Evolutionary conservation across 2,113 vertebrate genomes (phyloP).

Genomic region (Nanorana parkeri): DNA sequence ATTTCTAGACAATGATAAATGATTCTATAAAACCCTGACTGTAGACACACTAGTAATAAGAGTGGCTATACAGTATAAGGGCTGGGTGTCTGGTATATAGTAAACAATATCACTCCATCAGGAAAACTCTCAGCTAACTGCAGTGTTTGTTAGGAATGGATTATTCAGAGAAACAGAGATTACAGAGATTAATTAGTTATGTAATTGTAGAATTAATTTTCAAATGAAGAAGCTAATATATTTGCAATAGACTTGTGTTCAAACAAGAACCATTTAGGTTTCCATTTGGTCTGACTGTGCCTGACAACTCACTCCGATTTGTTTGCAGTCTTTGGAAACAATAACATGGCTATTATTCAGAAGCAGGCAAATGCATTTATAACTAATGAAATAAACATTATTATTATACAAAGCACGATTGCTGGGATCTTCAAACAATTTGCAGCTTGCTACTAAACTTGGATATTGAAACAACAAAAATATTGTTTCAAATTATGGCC

Average conservation of each 20-base stretch:
- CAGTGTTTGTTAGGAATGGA: background rate
- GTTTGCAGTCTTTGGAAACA: background rate
- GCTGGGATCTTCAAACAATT: too few relatives aligned
- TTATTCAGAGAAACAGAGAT: constrained; percentile 38
- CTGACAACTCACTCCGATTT: background rate
- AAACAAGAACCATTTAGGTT: constrained; percentile 16
- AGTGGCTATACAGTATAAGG: constrained; percentile 30
- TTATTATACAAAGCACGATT: too few relatives aligned
- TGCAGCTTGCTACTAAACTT: too few relatives aligned
- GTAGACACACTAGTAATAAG: constrained; percentile 37
- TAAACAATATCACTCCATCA: rapidly evolving
- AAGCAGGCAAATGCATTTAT: too few relatives aligned
- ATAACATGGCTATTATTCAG: constrained; percentile 5
- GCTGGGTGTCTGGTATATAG: constrained; percentile 17
- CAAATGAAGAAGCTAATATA: constrained; percentile 14
- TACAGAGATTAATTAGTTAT: constrained; percentile 59
- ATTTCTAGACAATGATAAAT: constrained; percentile 34
- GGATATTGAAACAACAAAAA: too few relatives aligned
- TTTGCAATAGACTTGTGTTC: background rate
- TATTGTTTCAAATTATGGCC: too few relatives aligned
- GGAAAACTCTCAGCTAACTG: background rate
- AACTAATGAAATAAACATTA: too few relatives aligned
- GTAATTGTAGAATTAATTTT: constrained; percentile 29
- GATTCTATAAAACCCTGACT: rapidly evolving
- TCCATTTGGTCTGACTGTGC: background rate